Evolutionary conservation across 2,888 invertebrate species (phyloP), one percentile per base, ranked within the genome.

Genomic region (Heliconius charithonia): DNA sequence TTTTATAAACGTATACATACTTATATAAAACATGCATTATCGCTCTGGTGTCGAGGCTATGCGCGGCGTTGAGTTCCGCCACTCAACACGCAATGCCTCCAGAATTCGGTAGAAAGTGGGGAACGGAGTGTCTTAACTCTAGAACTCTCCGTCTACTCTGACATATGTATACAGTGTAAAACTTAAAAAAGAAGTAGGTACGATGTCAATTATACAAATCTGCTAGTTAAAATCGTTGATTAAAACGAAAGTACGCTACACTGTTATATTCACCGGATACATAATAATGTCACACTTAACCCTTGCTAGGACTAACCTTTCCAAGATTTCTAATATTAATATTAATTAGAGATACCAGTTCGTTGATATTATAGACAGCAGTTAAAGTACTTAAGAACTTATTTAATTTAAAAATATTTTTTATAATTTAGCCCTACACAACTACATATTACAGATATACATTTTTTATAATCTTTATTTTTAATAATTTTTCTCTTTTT

Each of bases 201-300:
- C 22, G 2, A 22, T 3, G 22, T 56, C 56, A 66, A 32, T 66
- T 32, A 65, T 19, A 32, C 0, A 56, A 32, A 56, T 22, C 6
- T 56, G 32, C 56, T 29, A 72, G 32, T 37, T 59, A n/a, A 71
- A 29, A 12, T 32, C 13, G 16, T 56, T 16, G n/a, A 71, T 56
- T 71, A 56, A 56, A 71, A 29, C 7, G 22, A 32, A 22, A 56
- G 9, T 22, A 56, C 56, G 22, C 29, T 56, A n/a, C 19, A n/a
- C 13, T 29, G 59, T 56, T 72, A 32, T 25, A 59, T n/a, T 37
- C 32, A 72, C 72, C 72, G 72, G 59, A 72, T 59, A n/a, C n/a
- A n/a, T 72, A 72, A 72, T 72, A 59, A 72, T 72, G 59, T 59
- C 72, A 25, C 72, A 7, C n/a, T 72, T 59, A 72, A 72, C 72